Conservation (phyloP, 2,797 vertebrate species). For the Muraenolepis orangiensis region DNA sequence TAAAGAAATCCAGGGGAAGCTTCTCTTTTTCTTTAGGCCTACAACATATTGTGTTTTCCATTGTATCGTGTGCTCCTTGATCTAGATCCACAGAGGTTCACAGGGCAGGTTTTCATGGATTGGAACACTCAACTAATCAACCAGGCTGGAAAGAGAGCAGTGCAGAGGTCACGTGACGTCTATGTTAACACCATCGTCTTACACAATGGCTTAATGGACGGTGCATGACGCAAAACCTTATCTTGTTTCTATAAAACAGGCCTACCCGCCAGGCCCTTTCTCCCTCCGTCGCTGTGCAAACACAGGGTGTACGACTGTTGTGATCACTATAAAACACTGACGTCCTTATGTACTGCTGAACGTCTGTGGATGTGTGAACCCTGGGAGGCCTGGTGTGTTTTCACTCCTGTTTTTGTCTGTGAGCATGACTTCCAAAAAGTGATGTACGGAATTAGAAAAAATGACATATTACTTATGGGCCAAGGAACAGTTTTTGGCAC, state of each 20-base stretch:
- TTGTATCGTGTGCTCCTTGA: too few species aligned
- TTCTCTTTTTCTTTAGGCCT: too few species aligned
- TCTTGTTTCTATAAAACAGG: neutral
- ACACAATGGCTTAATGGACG: neutral
- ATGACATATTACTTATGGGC: too few species aligned
- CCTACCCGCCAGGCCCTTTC: neutral
- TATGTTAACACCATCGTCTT: neutral
- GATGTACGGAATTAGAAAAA: too few species aligned
- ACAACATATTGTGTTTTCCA: too few species aligned
- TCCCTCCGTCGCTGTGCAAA: neutral
- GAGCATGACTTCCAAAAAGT: too few species aligned
- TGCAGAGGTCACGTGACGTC: neutral
- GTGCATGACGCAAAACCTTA: neutral
- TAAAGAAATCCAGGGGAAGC: too few species aligned
- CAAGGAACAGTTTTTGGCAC: too few species aligned
- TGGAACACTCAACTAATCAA: neutral
- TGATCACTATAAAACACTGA: neutral
- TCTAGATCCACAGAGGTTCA: neutral
- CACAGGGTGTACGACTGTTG: neutral
- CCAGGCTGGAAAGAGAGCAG: neutral
- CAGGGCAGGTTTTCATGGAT: neutral
- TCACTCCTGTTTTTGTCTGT: too few species aligned
- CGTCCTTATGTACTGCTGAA: too few species aligned
- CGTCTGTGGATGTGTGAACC: too few species aligned
- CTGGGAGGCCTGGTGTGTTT: too few species aligned